These are phyloP conservation scores for Lithobius niger DNA, from an alignment of 1,140 invertebrate genomes.

Conservation along the genomic window DNA sequence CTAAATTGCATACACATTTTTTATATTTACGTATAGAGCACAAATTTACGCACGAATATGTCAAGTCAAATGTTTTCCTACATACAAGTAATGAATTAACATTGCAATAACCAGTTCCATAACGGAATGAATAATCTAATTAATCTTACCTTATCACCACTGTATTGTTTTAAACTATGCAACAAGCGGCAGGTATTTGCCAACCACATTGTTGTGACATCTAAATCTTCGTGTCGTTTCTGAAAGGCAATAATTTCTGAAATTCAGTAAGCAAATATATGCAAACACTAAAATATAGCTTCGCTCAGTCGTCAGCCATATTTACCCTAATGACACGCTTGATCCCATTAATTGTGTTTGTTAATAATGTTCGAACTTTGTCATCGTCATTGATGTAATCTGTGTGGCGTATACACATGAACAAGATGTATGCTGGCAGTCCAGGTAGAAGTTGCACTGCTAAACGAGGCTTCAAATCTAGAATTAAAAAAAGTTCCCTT, in stretches of 20 bases:
- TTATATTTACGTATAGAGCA: no score
- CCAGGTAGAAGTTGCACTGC: constrained; percentile 72
- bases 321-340: constrained; percentile 64
- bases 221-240: constrained; percentile 64
- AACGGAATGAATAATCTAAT: no score
- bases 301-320: no score
- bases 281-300: no score
- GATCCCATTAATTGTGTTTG: constrained; percentile 57
- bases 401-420: constrained; percentile 92
- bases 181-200: constrained; percentile 73
- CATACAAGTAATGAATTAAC: no score
- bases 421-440: constrained; percentile 82
- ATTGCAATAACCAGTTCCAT: no score
- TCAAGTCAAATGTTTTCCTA: no score
- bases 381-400: constrained; percentile 90
- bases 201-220: constrained; percentile 77
- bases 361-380: constrained; percentile 63
- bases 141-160: constrained; percentile 75
- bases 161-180: constrained; percentile 90
- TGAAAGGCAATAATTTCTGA: no score
- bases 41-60: no score
- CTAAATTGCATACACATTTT: no score
- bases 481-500: no score
- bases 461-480: constrained; percentile 70
- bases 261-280: no score